These are phyloP conservation scores for Orthosia gothica DNA, from an alignment of 2,888 invertebrate genomes.

Conservation along the genomic window DNA sequence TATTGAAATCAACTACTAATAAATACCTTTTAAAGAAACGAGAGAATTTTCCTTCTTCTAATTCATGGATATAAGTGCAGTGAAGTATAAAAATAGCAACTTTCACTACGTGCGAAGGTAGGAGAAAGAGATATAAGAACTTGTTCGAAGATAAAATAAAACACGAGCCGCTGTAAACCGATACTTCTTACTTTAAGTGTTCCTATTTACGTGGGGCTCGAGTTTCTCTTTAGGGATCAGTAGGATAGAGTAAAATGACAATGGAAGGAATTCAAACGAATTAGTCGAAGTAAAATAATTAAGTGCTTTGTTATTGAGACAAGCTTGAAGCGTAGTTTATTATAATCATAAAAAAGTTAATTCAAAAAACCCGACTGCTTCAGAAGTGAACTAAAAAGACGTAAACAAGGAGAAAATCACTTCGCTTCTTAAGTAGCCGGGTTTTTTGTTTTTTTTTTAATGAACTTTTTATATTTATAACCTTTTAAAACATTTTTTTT, in stretches of 20 bases:
- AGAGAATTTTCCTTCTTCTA: constrained; percentile 13
- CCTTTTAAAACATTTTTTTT: too few species aligned
- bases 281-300: constrained; percentile 5
- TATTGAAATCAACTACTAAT: constrained; percentile 1
- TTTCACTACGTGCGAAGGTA: constrained; percentile 41
- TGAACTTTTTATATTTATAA: too few species aligned
- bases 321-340: background rate
- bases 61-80: too few species aligned
- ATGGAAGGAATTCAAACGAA: constrained; percentile 14
- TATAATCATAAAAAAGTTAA: too few species aligned
- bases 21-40: background rate
- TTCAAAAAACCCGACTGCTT: too few species aligned
- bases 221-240: constrained; percentile 38
- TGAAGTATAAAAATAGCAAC: constrained; percentile 42
- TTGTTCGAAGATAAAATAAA: constrained; percentile 51
- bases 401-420: too few species aligned
- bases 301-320: background rate
- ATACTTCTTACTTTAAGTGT: constrained; percentile 57
- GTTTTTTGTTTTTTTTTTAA: too few species aligned
- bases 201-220: constrained; percentile 49
- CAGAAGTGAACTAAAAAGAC: too few species aligned
- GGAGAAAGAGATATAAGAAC: constrained; percentile 21
- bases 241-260: constrained; percentile 9
- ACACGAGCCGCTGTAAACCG: constrained; percentile 51
- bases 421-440: too few species aligned